Evolutionary conservation across 2,888 invertebrate genomes (phyloP).

Genomic region (Drosophila vallismaia): DNA sequence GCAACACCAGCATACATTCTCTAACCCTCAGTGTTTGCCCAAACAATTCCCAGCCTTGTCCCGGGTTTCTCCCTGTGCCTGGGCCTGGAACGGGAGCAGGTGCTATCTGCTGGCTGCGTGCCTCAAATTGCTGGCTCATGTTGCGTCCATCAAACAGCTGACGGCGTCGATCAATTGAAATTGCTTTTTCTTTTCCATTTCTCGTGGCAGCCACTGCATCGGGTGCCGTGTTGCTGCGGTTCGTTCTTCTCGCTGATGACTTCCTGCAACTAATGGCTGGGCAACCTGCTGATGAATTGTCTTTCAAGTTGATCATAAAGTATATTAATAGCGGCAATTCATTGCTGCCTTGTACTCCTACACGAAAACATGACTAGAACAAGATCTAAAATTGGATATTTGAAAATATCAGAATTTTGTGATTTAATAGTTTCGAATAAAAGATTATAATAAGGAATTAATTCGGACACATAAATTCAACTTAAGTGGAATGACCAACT

Average conservation of each 20-base stretch:
- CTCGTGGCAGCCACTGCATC: conserved; percentile 10
- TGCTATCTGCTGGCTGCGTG: conserved; percentile 58
- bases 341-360: not conserved
- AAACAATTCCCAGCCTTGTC: conserved; percentile 6
- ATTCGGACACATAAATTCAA: conserved; percentile 32
- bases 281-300: conserved; percentile 34
- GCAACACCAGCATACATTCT: conserved; percentile 42
- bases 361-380: not conserved
- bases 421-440: too few species aligned
- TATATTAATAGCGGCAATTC: conserved; percentile 19
- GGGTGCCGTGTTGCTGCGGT: conserved; percentile 21
- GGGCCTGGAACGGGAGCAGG: conserved; percentile 48
- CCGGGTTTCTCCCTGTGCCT: not conserved
- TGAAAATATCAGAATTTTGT: too few species aligned
- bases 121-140: conserved; percentile 71
- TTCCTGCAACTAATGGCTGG: conserved; percentile 44
- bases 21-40: conserved; percentile 10
- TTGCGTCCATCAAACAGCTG: conserved; percentile 60
- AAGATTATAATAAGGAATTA: not conserved
- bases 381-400: not conserved
- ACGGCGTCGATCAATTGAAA: conserved; percentile 63
- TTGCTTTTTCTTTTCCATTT: conserved; percentile 22
- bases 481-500: conserved; percentile 46
- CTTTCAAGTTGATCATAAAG: conserved; percentile 28
- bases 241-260: conserved; percentile 31